Evolutionary conservation across 2,888 invertebrate genomes (phyloP), one percentile per base, ranked within the genome.

Genomic region (Holacanthella duospinosa): DNA sequence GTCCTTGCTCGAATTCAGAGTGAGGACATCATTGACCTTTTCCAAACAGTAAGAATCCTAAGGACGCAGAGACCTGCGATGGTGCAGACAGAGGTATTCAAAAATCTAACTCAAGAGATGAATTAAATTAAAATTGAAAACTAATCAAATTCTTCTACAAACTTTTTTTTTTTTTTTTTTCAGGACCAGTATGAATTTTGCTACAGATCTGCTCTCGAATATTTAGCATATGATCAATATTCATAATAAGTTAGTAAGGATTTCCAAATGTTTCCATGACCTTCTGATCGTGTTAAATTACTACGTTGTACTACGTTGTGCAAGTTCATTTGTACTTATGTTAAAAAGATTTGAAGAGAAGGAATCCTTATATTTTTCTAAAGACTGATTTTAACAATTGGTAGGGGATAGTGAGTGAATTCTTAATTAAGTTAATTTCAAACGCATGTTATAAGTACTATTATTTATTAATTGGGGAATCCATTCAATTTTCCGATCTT

Each of bases 141-240:
- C n/a, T n/a, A n/a, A n/a, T n/a, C n/a, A n/a, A n/a, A n/a, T n/a
- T 16, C 16, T 36, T 36, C 9, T 36, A 36, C 36, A 9, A 36
- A 36, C 6, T 36, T 9, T 9, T 9, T 16, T 6, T 36, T 36
- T 36, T 60, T 57, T 55, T 66, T 62, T 61, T 77, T 79, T 29
- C 80, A 93, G 92, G 96, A 99, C 82, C 97, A 99, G 80, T 99
- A 99, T 81, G 94, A 97, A 80, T 99, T 99, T 82, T 96, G 97
- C 81, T 99, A 99, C 81, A 88, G 94, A 75, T 96, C 99, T 66
- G 95, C 96, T 74, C 83, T 97, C 78, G 99, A 99, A 78, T 99
- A 97, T 81, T 84, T 99, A 62, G 69, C 71, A 29, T 72, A 72
- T 55, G 70, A 69, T 65, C 70, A 69, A 66, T 70, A 70, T 63